phyloP scores from a whole-genome alignment of 2,113 vertebrate species.

The Tyto alba region DNA sequence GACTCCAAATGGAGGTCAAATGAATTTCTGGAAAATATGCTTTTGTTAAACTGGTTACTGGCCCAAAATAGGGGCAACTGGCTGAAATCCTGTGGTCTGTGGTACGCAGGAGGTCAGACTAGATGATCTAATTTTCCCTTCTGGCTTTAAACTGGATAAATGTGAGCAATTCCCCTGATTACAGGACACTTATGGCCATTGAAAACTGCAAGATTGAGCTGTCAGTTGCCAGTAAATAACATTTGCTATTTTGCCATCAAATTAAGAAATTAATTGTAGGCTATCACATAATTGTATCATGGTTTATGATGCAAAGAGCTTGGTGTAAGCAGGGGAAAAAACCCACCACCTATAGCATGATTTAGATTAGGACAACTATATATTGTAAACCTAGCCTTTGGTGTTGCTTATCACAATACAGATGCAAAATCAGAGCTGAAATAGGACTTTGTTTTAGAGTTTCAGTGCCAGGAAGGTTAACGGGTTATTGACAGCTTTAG shows the following conservation, averaged over 20 bases:
- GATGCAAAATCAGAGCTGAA: slow-evolving; percentile 1
- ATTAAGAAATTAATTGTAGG: not conserved
- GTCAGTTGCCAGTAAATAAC: not conserved
- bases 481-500: slow-evolving; percentile 48
- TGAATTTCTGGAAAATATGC: slow-evolving; percentile 48
- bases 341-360: not conserved
- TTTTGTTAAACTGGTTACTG: slow-evolving; percentile 41
- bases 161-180: not conserved
- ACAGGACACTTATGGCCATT: not conserved
- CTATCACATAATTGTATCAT: not conserved
- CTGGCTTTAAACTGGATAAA: slow-evolving; percentile 8
- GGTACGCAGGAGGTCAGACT: slow-evolving; percentile 7
- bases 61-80: slow-evolving; percentile 1
- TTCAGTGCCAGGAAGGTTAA: slow-evolving; percentile 17
- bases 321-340: not conserved
- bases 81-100: slow-evolving; percentile 53
- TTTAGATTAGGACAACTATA: not conserved
- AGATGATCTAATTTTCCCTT: slow-evolving; percentile 50
- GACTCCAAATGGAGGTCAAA: slow-evolving; percentile 35
- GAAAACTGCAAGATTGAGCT: not conserved
- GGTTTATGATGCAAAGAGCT: not conserved
- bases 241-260: not conserved
- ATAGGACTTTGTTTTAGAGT: not conserved
- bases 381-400: not conserved
- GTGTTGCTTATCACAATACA: not conserved